Base-by-base conservation (phyloP, 2,797 vertebrate genomes). In the Trichosurus vulpecula region DNA sequence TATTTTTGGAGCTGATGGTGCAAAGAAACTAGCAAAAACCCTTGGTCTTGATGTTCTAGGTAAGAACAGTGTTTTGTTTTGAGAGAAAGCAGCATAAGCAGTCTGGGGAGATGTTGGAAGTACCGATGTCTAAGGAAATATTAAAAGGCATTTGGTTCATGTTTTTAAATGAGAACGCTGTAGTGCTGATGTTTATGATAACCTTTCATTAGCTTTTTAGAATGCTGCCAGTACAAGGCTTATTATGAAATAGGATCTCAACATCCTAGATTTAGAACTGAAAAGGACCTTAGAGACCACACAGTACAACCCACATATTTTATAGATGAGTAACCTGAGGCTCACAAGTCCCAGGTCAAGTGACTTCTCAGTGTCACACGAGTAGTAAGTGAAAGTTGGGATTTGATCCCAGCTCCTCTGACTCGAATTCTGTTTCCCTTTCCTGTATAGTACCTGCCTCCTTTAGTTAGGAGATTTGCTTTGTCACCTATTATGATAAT, bases 1-100 rank as follows among this genome's bases (percentile, higher is more conserved):
- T 98, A 99, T 99, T 98, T 99, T 99, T 74, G 99, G 99, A 96
- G 98, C 99, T 41, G 99, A 99, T 54, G 99, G 99, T 14, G 99
- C 99, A 93, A 99, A 97, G 91, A 98, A 98, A 93, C 98, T 99
- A 91, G 99, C 99, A 6, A 97, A 97, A 95, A 98, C 98, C 6
- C 99, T 99, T 97, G 99, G 98, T 55, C 98, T 99, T 94, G 98
- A 98, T 96, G 87, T 99, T 92, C 98, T 99, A 93, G 99, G 99
- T 99, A 98, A 98, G 98, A 92, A 91, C 57, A 25, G 9, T 31
- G 51, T 81, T 10, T 54, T 94, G 56, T 92, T 96, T 90, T 27
- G 22, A 91, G 31, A 90, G 35, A 6, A 96, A 93, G 16, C 57
- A 87, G n/a, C 27, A 93, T 41, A 95, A 96, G 57, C 52, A 41